phyloP scores from a whole-genome alignment of 1,140 invertebrate species.

The Halesus radiatus region DNA sequence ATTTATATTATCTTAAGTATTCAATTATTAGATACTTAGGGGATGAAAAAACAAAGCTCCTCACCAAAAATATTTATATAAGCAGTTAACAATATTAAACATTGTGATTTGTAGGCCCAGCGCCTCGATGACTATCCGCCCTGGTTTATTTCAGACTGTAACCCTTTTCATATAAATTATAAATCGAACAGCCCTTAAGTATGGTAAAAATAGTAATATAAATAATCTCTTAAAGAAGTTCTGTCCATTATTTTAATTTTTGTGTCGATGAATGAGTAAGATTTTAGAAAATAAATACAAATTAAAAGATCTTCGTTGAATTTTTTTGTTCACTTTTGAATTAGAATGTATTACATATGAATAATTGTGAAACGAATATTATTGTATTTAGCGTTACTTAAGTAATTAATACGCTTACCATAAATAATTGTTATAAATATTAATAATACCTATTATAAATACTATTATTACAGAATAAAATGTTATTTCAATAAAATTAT shows the following conservation, averaged over 20 bases:
- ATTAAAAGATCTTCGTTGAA: not conserved
- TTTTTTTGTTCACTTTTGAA: conserved; percentile 1
- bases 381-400: not conserved
- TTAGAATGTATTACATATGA: no score
- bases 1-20: no score
- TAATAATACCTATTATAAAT: not conserved
- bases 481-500: conserved; percentile 34
- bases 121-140: conserved; percentile 6
- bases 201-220: not conserved
- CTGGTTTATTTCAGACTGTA: conserved; percentile 29
- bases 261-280: not conserved
- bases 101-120: conserved; percentile 1
- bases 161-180: conserved; percentile 11
- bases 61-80: no score
- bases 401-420: conserved; percentile 39
- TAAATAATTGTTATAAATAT: conserved; percentile 31
- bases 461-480: conserved; percentile 11
- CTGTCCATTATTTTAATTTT: conserved; percentile 15
- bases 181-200: not conserved
- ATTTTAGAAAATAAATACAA: not conserved
- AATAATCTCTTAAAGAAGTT: conserved; percentile 7
- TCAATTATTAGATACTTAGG: no score
- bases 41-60: no score
- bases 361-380: conserved; percentile 8
- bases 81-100: not conserved